These are phyloP conservation scores for Denticeps clupeoides DNA, from an alignment of 2,797 vertebrate genomes.

Conservation along the genomic window DNA sequence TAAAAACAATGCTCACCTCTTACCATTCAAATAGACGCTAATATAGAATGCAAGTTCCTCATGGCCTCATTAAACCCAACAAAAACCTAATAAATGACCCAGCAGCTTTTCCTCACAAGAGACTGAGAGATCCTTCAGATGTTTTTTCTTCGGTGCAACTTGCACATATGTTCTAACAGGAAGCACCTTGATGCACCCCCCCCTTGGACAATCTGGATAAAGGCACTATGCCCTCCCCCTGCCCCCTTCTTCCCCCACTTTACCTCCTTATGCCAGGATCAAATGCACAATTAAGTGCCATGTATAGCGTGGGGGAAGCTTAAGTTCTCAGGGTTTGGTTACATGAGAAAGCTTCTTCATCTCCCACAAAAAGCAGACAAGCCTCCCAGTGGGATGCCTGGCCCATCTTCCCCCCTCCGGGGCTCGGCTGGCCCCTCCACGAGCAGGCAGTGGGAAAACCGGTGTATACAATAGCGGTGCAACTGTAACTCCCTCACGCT, in stretches of 20 bases:
- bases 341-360: conserved; percentile 39
- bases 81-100: too few species aligned
- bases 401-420: conserved; percentile 12
- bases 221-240: background rate
- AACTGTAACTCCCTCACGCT: conserved; percentile 47
- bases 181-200: conserved; percentile 9
- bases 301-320: conserved; percentile 15
- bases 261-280: background rate
- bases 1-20: too few species aligned
- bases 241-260: background rate
- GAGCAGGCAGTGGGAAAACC: conserved; percentile 46
- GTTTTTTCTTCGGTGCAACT: conserved; percentile 20
- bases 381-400: conserved; percentile 23
- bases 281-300: background rate
- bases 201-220: conserved; percentile 11
- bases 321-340: conserved; percentile 58
- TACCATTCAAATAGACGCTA: too few species aligned
- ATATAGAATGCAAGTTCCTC: too few species aligned
- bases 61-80: too few species aligned
- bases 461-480: conserved; percentile 50
- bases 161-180: conserved; percentile 27
- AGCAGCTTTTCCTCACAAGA: too few species aligned
- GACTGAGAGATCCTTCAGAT: too few species aligned
- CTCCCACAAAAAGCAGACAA: conserved; percentile 30
- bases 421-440: conserved; percentile 25